Percentiles rank a stretch among this genome's conserved stretches.
Conservation (phyloP, 2,888 invertebrate genomes). For the Drosophila anomelani region DNA sequence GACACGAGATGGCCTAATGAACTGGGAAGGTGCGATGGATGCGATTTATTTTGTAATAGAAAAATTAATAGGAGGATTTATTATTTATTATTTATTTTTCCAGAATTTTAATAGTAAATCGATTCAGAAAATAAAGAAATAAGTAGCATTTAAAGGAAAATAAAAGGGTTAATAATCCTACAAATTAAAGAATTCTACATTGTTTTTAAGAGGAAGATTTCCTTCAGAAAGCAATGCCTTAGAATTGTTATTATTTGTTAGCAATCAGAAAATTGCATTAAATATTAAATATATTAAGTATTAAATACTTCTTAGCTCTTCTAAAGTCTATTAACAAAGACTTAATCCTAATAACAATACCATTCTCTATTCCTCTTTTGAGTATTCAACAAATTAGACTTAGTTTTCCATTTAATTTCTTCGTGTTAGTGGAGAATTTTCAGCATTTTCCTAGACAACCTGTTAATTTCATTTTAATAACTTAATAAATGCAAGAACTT, state of each 20-base stretch:
- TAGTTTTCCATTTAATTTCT: neutral
- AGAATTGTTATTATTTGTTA: too few species aligned
- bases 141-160: too few species aligned
- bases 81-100: too few species aligned
- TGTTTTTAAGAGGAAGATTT: neutral
- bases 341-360: neutral
- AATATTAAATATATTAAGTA: too few species aligned
- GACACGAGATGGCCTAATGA: constrained; percentile 3
- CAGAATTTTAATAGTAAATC: too few species aligned
- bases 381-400: constrained; percentile 4
- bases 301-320: neutral
- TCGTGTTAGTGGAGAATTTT: constrained; percentile 58
- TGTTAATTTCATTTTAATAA: constrained; percentile 72
- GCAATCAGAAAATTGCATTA: too few species aligned
- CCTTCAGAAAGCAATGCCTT: too few species aligned
- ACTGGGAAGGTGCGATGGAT: constrained; percentile 3
- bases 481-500: constrained; percentile 70
- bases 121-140: neutral
- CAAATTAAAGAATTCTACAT: neutral
- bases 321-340: neutral
- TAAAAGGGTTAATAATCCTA: too few species aligned
- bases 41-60: neutral
- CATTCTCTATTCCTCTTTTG: neutral
- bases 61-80: neutral
- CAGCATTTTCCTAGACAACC: constrained; percentile 49